Conservation (phyloP, 1,140 invertebrate genomes). For the Meteorus sp. region DNA sequence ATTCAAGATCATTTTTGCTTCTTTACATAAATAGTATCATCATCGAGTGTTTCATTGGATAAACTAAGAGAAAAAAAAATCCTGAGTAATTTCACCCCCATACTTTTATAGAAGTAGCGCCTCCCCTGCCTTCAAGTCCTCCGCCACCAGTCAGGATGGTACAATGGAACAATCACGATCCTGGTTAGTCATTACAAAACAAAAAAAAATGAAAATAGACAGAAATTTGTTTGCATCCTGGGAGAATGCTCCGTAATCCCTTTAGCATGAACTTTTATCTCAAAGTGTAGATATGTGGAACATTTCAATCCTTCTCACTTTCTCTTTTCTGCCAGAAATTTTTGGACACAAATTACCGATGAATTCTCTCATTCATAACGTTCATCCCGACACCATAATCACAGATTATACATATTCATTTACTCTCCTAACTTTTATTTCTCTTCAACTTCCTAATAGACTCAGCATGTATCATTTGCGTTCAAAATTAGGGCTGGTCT, state of each 20-base stretch:
- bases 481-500: too few species aligned
- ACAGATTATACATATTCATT: too few species aligned
- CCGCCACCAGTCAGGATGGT: conserved; percentile 51
- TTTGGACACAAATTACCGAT: too few species aligned
- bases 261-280: background rate
- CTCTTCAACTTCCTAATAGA: too few species aligned
- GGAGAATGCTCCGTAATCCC: background rate
- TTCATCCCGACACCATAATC: too few species aligned
- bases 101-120: conserved; percentile 55
- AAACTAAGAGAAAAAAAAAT: background rate
- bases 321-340: background rate
- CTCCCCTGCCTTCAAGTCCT: conserved; percentile 54
- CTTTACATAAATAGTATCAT: background rate
- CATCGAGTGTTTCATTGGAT: background rate
- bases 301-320: background rate
- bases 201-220: conserved; percentile 2
- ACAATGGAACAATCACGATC: conserved; percentile 51
- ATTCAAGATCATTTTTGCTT: background rate
- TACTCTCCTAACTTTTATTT: too few species aligned
- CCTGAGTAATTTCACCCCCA: conserved; percentile 12
- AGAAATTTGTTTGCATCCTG: background rate
- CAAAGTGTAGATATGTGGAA: background rate
- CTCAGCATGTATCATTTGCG: background rate
- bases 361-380: too few species aligned
- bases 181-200: conserved; percentile 46